Conservation (phyloP, 2,797 vertebrate genomes). For the Bradypodion pumilum region DNA sequence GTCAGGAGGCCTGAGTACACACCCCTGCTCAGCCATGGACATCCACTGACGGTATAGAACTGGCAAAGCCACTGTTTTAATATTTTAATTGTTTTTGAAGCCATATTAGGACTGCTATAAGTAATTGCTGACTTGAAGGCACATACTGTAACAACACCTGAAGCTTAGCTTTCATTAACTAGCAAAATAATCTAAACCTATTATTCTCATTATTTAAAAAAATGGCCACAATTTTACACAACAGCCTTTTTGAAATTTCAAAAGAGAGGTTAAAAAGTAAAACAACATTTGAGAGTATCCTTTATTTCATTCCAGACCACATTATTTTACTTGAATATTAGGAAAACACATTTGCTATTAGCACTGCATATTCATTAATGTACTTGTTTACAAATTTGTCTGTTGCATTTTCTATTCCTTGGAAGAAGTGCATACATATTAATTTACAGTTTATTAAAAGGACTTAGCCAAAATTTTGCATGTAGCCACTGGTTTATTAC, state of each 20-base stretch:
- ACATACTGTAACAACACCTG: too few relatives aligned
- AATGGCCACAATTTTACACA: not conserved
- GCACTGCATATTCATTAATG: slow-evolving; percentile 15
- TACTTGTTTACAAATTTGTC: not conserved
- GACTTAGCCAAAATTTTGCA: slow-evolving; percentile 2
- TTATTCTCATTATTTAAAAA: not conserved
- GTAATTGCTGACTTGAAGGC: too few relatives aligned
- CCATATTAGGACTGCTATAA: too few relatives aligned
- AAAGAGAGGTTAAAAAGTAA: slow-evolving; percentile 1
- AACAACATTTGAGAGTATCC: not conserved
- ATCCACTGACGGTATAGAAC: too few relatives aligned
- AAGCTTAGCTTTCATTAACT: not conserved
- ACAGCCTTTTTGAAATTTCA: not conserved
- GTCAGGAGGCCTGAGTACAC: too few relatives aligned
- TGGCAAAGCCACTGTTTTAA: too few relatives aligned
- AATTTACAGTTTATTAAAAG: slow-evolving; percentile 24
- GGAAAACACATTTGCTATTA: not conserved
- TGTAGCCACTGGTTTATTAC: not conserved
- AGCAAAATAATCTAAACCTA: not conserved
- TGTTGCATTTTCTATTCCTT: slow-evolving; percentile 24
- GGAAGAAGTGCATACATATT: slow-evolving; percentile 14
- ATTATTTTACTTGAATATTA: not conserved
- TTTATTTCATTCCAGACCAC: slow-evolving; percentile 15
- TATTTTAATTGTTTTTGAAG: too few relatives aligned
- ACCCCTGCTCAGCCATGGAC: too few relatives aligned